A percentile compares a stretch with the other conserved stretches of the same genome.
Conservation (phyloP, 35 echinoderm and acorn worm genomes). For the Ophiothrix spiculata region DNA sequence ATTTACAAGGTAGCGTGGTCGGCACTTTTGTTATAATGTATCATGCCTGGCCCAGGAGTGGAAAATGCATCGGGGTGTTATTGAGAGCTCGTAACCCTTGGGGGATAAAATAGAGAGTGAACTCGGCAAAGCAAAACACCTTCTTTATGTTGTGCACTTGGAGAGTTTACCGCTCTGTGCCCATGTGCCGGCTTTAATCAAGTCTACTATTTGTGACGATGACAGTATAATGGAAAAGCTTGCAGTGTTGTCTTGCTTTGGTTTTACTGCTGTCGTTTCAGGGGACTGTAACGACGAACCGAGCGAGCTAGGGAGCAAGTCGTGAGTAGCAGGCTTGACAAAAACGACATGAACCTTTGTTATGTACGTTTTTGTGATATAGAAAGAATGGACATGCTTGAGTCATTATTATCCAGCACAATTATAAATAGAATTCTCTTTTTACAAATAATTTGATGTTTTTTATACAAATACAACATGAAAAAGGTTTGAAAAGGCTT, state of each 20-base stretch:
- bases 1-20: constrained; percentile 1
- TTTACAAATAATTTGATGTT: not conserved
- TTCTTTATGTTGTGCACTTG: constrained; percentile 9
- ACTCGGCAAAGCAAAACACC: not conserved
- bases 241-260: constrained; percentile 7
- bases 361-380: too few relatives aligned
- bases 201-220: not conserved
- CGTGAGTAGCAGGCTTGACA: not conserved
- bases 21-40: constrained; percentile 3
- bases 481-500: too few relatives aligned
- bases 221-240: constrained; percentile 6
- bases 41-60: not conserved
- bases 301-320: not conserved
- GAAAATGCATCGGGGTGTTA: not conserved
- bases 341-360: not conserved
- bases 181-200: constrained; percentile 2
- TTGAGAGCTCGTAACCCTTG: not conserved
- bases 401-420: too few relatives aligned
- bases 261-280: constrained; percentile 6
- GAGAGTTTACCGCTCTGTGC: constrained; percentile 11
- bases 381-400: too few relatives aligned
- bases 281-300: not conserved
- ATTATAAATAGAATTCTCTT: not conserved
- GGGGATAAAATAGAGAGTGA: not conserved
- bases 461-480: too few relatives aligned